These are phyloP conservation scores for Eilema depressum DNA, from an alignment of 2,888 invertebrate species.

Conservation along the genomic window DNA sequence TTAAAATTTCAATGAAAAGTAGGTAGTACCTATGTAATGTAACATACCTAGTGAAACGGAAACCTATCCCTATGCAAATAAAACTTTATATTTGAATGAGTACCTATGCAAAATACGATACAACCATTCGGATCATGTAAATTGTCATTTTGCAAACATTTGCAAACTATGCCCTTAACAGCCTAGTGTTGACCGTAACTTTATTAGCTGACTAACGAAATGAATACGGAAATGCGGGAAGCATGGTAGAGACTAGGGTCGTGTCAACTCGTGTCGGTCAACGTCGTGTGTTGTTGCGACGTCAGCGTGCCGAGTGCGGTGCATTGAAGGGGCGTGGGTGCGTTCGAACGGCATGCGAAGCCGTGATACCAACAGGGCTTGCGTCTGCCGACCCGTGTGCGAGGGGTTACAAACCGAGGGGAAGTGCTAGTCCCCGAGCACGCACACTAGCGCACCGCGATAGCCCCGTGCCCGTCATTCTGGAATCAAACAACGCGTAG, in stretches of 20 bases:
- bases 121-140: not conserved
- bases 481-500: constrained; percentile 57
- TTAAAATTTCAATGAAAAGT: not conserved
- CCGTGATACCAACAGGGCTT: constrained; percentile 8
- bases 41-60: not conserved
- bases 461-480: constrained; percentile 53
- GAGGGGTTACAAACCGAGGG: constrained; percentile 55
- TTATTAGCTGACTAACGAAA: not conserved
- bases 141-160: not conserved
- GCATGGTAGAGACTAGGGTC: not conserved
- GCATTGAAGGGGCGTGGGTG: constrained; percentile 9
- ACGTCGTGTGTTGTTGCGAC: constrained; percentile 6
- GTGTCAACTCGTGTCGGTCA: not conserved
- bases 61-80: not conserved
- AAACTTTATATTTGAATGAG: not conserved
- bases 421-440: constrained; percentile 42
- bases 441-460: constrained; percentile 59
- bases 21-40: too few species aligned
- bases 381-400: constrained; percentile 29
- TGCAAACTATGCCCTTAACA: not conserved
- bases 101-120: not conserved
- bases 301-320: constrained; percentile 1
- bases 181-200: not conserved
- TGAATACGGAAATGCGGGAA: constrained; percentile 9
- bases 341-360: constrained; percentile 7